Conservation (phyloP, 2,888 invertebrate genomes). For the Actias luna region DNA sequence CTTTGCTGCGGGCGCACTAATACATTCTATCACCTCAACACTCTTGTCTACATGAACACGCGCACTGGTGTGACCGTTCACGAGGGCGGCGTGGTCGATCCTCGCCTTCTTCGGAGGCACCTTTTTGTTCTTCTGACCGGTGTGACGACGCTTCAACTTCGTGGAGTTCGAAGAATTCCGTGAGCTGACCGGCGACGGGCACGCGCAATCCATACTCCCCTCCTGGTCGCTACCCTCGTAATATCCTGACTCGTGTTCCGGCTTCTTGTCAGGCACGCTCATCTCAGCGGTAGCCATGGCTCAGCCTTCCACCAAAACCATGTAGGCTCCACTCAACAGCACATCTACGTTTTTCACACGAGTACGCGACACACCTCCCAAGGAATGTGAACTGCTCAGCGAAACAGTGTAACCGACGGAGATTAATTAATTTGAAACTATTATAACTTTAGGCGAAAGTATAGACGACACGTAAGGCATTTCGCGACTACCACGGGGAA, state of each 20-base stretch:
- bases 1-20: slow-evolving; percentile 46
- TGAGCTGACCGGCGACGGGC: slow-evolving; percentile 71
- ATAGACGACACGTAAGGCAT: slow-evolving; percentile 72
- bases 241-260: slow-evolving; percentile 91
- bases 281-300: slow-evolving; percentile 81
- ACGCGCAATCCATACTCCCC: slow-evolving; percentile 80
- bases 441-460: slow-evolving; percentile 66
- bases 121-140: slow-evolving; percentile 65
- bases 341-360: slow-evolving; percentile 33
- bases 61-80: slow-evolving; percentile 55
- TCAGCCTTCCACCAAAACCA: slow-evolving; percentile 68
- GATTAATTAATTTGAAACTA: slow-evolving; percentile 46
- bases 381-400: slow-evolving; percentile 15
- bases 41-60: slow-evolving; percentile 53
- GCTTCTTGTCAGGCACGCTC: slow-evolving; percentile 83
- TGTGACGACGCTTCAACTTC: slow-evolving; percentile 66
- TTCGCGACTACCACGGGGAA: slow-evolving; percentile 57
- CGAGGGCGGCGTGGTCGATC: slow-evolving; percentile 48
- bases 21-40: slow-evolving; percentile 68
- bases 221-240: slow-evolving; percentile 89
- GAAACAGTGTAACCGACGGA: slow-evolving; percentile 27
- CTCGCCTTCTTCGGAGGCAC: slow-evolving; percentile 58
- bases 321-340: slow-evolving; percentile 51
- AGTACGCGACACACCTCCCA: slow-evolving; percentile 22
- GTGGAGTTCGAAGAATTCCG: slow-evolving; percentile 72